Evolutionary conservation across 2,888 invertebrate genomes (phyloP).

Genomic region (Perizoma affinitatum): DNA sequence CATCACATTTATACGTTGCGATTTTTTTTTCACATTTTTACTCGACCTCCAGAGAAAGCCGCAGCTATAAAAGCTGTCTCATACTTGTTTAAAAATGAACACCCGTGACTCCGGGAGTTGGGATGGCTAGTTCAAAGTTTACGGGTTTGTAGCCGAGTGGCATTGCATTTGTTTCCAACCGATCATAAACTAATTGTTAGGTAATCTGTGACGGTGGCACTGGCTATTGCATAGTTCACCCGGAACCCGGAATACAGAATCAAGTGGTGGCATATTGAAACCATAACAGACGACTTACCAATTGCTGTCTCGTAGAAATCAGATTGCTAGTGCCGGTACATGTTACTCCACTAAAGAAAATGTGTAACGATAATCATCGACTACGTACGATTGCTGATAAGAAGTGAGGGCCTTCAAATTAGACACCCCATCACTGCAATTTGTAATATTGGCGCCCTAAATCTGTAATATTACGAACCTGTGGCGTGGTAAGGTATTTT

Average conservation of each 20-base stretch:
- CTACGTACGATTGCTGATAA: too few species aligned
- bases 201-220: slow-evolving; percentile 21
- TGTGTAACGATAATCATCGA: too few species aligned
- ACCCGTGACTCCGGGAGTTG: slow-evolving; percentile 58
- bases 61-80: slow-evolving; percentile 52
- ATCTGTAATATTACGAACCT: too few species aligned
- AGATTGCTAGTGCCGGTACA: neutral
- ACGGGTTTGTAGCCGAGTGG: slow-evolving; percentile 62
- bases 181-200: slow-evolving; percentile 47
- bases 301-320: slow-evolving; percentile 8
- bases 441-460: too few species aligned
- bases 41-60: slow-evolving; percentile 38
- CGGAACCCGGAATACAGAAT: slow-evolving; percentile 55
- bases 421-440: too few species aligned
- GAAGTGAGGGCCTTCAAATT: too few species aligned
- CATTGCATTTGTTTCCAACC: slow-evolving; percentile 68
- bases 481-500: too few species aligned
- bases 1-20: slow-evolving; percentile 6
- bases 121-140: slow-evolving; percentile 63
- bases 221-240: slow-evolving; percentile 60
- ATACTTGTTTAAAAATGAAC: slow-evolving; percentile 72
- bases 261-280: slow-evolving; percentile 52
- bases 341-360: neutral
- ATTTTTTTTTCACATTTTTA: too few species aligned
- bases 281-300: slow-evolving; percentile 53